These are phyloP conservation scores for Orientallactaga sibirica DNA, from an alignment of 2,797 vertebrate genomes.

Conservation along the genomic window DNA sequence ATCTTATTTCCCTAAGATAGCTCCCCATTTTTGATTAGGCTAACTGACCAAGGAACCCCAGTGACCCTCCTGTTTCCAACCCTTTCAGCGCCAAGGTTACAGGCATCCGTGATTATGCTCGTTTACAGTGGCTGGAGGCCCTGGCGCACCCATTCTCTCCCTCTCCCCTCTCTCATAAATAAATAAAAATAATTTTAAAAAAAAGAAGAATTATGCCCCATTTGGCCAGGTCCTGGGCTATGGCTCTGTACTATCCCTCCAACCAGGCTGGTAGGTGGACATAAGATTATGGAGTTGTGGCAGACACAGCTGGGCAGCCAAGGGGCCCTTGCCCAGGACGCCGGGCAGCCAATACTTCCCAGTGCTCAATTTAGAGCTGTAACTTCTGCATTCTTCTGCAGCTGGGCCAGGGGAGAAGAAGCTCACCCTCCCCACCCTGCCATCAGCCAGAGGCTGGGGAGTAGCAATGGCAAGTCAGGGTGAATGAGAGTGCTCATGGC, in stretches of 20 bases:
- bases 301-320: not conserved
- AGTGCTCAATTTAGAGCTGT: constrained; percentile 68
- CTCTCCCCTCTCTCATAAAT: too few species aligned
- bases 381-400: constrained; percentile 72
- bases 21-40: too few species aligned
- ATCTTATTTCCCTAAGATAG: too few species aligned
- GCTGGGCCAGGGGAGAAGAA: not conserved
- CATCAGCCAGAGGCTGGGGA: not conserved
- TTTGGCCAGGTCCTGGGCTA: not conserved
- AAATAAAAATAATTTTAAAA: not conserved
- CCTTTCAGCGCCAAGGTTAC: too few species aligned
- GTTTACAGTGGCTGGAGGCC: too few species aligned
- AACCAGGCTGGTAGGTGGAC: not conserved
- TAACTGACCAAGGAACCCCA: too few species aligned
- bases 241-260: not conserved
- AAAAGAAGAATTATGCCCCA: too few species aligned
- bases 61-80: too few species aligned
- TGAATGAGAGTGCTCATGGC: too few species aligned
- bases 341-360: constrained; percentile 54
- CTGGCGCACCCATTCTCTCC: too few species aligned
- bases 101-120: too few species aligned
- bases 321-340: not conserved
- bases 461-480: not conserved
- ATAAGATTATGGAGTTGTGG: not conserved
- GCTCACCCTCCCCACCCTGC: not conserved